Percentiles rank a stretch among this genome's conserved stretches.
Conservation (phyloP, 2,797 vertebrate genomes). For the Harpagifer antarcticus region DNA sequence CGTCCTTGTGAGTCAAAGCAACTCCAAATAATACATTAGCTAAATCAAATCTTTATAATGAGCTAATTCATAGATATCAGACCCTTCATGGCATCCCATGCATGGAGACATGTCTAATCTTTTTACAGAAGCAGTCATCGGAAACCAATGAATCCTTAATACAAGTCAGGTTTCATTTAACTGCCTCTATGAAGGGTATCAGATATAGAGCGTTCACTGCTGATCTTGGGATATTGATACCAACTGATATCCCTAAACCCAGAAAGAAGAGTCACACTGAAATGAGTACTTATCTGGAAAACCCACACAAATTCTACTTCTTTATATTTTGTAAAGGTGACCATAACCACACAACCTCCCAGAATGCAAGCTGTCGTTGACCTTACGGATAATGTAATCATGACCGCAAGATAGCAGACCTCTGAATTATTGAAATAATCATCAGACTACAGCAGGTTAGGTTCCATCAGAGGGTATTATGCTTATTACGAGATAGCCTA, state of each 20-base stretch:
- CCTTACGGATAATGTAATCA: slow-evolving; percentile 35
- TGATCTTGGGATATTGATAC: background rate
- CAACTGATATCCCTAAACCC: background rate
- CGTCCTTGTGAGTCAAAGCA: background rate
- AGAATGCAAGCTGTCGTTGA: slow-evolving; percentile 13
- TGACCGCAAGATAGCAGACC: slow-evolving; percentile 29
- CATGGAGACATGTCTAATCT: background rate
- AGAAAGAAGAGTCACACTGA: background rate
- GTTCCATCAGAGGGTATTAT: slow-evolving; percentile 47
- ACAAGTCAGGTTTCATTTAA: background rate
- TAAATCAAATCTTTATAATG: background rate
- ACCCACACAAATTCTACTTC: background rate
- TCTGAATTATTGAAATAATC: slow-evolving; percentile 77
- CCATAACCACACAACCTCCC: background rate
- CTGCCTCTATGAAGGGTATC: background rate
- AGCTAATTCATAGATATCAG: slow-evolving; percentile 20
- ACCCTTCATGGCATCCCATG: background rate
- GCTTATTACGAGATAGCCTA: slow-evolving; percentile 18
- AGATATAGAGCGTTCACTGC: background rate
- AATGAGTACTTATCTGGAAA: background rate
- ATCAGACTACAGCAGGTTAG: slow-evolving; percentile 60
- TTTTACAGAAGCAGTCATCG: background rate
- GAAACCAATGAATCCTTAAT: slow-evolving; percentile 9
- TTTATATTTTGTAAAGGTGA: background rate
- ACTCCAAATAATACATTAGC: background rate